Evolutionary conservation across 2,113 vertebrate genomes (phyloP).

Genomic region (Coracopsis vasa): DNA sequence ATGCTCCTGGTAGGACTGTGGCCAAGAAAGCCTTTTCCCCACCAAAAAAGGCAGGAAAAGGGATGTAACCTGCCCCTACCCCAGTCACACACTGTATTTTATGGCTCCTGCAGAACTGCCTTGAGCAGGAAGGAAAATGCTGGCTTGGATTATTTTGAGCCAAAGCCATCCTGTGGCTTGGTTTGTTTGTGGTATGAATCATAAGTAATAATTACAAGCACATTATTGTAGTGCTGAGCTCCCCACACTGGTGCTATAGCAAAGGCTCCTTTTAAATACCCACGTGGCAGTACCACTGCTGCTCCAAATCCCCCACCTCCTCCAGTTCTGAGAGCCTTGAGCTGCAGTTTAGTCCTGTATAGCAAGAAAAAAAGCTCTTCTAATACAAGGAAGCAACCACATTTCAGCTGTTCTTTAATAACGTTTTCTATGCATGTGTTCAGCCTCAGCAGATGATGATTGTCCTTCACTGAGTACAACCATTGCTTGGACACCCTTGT

Average conservation of each 20-base stretch:
- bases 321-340: background rate
- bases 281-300: background rate
- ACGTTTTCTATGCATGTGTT: background rate
- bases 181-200: background rate
- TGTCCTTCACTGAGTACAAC: background rate
- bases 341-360: background rate
- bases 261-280: background rate
- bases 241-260: background rate
- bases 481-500: rapidly evolving
- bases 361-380: background rate
- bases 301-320: background rate
- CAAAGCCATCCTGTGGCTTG: background rate
- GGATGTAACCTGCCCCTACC: background rate
- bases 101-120: background rate
- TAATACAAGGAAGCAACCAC: background rate
- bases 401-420: background rate
- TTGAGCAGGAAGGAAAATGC: background rate
- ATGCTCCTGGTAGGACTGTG: background rate
- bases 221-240: background rate
- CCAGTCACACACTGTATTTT: background rate
- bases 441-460: background rate
- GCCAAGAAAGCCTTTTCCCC: background rate
- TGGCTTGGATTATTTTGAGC: background rate
- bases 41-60: background rate
- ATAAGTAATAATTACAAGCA: background rate